These are phyloP conservation scores for Enteromius trimaculatus DNA, from an alignment of 2,797 vertebrate genomes.

Conservation along the genomic window DNA sequence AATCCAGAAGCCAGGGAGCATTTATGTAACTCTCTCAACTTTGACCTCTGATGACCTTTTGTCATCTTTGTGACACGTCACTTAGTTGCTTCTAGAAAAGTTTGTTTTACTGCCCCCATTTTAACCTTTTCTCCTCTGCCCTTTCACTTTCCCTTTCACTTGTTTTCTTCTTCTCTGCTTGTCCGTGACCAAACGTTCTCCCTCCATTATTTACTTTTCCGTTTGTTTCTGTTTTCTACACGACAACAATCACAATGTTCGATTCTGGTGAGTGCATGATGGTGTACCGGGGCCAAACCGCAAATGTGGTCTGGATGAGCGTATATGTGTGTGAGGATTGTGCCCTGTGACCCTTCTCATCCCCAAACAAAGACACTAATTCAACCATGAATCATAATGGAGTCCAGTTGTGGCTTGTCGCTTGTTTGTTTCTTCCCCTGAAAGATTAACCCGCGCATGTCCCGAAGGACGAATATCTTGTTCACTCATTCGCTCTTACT, in stretches of 20 bases:
- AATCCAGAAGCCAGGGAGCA: slow-evolving; percentile 35
- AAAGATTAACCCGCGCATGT: slow-evolving; percentile 58
- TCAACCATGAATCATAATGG: slow-evolving; percentile 60
- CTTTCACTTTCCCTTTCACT: slow-evolving; percentile 27
- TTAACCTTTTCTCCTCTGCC: slow-evolving; percentile 56
- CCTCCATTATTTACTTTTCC: slow-evolving; percentile 54
- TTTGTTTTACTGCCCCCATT: slow-evolving; percentile 60
- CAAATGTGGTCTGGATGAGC: slow-evolving; percentile 56
- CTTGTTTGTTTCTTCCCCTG: slow-evolving; percentile 58
- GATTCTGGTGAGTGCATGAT: slow-evolving; percentile 7
- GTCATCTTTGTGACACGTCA: slow-evolving; percentile 54
- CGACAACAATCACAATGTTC: slow-evolving; percentile 60
- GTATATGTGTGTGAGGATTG: slow-evolving; percentile 45
- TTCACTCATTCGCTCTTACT: slow-evolving; percentile 32
- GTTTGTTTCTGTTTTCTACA: slow-evolving; percentile 53
- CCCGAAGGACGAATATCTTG: slow-evolving; percentile 28
- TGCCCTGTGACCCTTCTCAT: slow-evolving; percentile 55
- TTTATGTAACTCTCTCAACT: slow-evolving; percentile 57
- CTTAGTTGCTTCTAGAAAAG: slow-evolving; percentile 48
- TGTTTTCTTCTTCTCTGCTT: slow-evolving; percentile 19
- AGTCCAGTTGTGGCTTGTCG: slow-evolving; percentile 62
- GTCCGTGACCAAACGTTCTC: slow-evolving; percentile 49
- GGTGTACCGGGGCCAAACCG: slow-evolving; percentile 46
- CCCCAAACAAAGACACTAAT: slow-evolving; percentile 60
- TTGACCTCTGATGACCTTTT: slow-evolving; percentile 50